Evolutionary conservation across 2,888 invertebrate genomes (phyloP), one percentile per base, ranked within the genome.

Genomic region (Parelbella ahira): DNA sequence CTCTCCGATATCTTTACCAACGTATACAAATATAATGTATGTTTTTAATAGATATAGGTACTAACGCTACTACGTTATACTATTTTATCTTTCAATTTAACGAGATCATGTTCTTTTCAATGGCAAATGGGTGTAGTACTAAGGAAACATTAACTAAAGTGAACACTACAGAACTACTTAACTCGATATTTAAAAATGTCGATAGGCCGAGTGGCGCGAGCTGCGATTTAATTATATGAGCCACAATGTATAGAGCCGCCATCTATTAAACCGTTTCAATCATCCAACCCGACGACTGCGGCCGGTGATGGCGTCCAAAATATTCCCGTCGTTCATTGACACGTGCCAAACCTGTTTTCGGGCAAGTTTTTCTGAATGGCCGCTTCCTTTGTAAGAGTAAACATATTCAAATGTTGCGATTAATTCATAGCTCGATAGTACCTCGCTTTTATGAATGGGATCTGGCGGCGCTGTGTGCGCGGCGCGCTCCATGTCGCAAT

Each of bases 381-480:
- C 76, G 82, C 81, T 84, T 84, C 86, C 81, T 84, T 82, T 82
- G 83, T 83, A 58, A 79, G 81, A 74, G 81, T 83, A 81, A 83
- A 84, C 82, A 81, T 83, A 86, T 86, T 87, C 82, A 82, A 86
- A 87, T 82, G 84, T 86, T 83, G 87, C 87, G 83, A 87, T 87
- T 86, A 87, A 87, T 87, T 86, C 87, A 86, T 84, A 70, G 84
- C 76, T 81, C 72, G 80, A 78, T 84, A 80, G 81, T 81, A 68
- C 72, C 72, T 73, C 69, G 79, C 65, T 80, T 83, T 87, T 86
- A 87, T 87, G 86, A 87, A 87, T 87, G 86, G 83, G 80, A 69
- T 65, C 51, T 53, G 58, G 50, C 51, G 66, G 62, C 54, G 48
- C 48, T 47, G 81, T 77, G 77, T 82, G 79, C 47, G 81, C 75